These are phyloP conservation scores for Yponomeuta plumbellus DNA, from an alignment of 2,888 invertebrate species.

Conservation along the genomic window DNA sequence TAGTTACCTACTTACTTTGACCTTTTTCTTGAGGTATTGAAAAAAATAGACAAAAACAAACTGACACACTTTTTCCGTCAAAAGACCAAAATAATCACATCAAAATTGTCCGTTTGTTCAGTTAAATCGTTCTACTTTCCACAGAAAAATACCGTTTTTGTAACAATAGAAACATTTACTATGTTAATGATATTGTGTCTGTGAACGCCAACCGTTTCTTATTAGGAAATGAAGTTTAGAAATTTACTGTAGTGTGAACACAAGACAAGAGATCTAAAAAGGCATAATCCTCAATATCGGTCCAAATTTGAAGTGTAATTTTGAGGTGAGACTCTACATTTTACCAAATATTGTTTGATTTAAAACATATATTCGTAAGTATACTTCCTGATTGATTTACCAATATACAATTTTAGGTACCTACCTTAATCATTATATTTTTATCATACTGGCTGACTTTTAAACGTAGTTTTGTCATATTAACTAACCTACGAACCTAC, in stretches of 20 bases:
- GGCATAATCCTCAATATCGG: neutral
- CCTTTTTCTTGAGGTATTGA: neutral
- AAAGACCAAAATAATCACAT: neutral
- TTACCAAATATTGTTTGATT: neutral
- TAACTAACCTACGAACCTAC: too few relatives aligned
- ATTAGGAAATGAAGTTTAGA: neutral
- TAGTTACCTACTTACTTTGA: neutral
- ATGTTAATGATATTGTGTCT: neutral
- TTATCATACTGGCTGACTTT: too few relatives aligned
- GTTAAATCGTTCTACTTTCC: neutral
- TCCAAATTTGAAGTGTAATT: neutral
- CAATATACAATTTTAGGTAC: too few relatives aligned
- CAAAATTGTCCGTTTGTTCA: neutral
- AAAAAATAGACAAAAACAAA: neutral
- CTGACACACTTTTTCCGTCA: neutral
- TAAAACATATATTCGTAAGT: too few relatives aligned
- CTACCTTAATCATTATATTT: too few relatives aligned
- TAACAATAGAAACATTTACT: neutral
- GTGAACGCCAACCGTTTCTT: neutral
- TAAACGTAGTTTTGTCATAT: too few relatives aligned
- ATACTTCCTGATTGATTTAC: too few relatives aligned
- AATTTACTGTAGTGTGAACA: neutral
- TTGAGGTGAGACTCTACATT: neutral
- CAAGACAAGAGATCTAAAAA: neutral
- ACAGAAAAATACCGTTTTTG: neutral